Conservation (phyloP, 2,113 vertebrate species). For the Alces alces region DNA sequence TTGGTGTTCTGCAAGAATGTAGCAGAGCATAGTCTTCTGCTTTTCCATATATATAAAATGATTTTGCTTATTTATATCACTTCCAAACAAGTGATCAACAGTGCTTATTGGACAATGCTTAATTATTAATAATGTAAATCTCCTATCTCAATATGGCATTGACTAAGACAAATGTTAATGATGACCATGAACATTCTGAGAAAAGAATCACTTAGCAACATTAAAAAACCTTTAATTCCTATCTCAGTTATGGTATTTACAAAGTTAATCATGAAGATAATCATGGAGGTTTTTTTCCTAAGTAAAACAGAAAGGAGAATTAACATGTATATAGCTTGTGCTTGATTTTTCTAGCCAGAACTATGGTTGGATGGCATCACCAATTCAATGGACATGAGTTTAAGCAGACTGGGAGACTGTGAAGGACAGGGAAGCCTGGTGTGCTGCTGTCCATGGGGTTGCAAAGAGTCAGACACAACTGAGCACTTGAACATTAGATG, state of each 20-base stretch:
- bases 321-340: background rate
- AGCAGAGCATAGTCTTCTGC: background rate
- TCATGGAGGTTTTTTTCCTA: background rate
- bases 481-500: background rate
- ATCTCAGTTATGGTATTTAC: background rate
- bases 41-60: background rate
- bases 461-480: background rate
- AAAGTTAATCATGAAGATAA: conserved; percentile 31
- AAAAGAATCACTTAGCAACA: background rate
- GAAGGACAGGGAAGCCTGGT: background rate
- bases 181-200: background rate
- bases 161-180: background rate
- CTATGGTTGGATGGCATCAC: background rate
- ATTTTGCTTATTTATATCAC: background rate
- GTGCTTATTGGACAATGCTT: background rate
- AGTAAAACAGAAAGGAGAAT: background rate
- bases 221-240: background rate
- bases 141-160: background rate
- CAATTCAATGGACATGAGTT: background rate
- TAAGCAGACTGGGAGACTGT: background rate
- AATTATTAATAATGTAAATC: background rate
- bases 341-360: background rate
- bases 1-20: background rate
- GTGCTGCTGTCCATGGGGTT: background rate
- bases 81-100: background rate